Evolutionary conservation across 2,888 invertebrate species (phyloP).

Genomic region (Orchesellides sinensis): DNA sequence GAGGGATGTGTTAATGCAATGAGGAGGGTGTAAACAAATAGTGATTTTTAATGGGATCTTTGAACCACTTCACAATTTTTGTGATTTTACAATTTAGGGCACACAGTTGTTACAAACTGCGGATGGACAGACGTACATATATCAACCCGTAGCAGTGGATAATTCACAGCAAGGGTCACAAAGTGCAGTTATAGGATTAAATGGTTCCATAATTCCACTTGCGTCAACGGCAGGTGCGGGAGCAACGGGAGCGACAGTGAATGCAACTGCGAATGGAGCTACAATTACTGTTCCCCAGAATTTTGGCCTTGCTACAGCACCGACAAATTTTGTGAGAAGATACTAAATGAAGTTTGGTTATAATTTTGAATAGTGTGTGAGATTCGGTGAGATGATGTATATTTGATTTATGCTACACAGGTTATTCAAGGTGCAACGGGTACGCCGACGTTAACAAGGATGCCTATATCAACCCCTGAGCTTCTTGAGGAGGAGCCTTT

Average conservation of each 20-base stretch:
- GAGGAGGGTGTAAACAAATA: no score
- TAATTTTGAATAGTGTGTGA: no score
- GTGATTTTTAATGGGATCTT: no score
- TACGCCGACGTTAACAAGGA: conserved; percentile 77
- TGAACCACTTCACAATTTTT: no score
- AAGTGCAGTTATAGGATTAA: conserved; percentile 80
- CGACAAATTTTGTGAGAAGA: conserved; percentile 84
- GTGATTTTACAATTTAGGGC: conserved; percentile 78
- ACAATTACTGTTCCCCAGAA: conserved; percentile 78
- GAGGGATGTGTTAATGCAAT: no score
- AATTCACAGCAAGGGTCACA: conserved; percentile 79
- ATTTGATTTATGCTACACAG: conserved; percentile 76
- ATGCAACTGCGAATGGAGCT: conserved; percentile 75
- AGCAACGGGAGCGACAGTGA: conserved; percentile 76
- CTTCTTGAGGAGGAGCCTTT: conserved; percentile 94
- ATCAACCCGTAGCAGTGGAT: conserved; percentile 86
- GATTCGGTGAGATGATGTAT: conserved; percentile 80
- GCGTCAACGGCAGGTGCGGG: conserved; percentile 77
- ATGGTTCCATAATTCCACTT: conserved; percentile 87
- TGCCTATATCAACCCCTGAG: conserved; percentile 81
- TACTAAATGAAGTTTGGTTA: no score
- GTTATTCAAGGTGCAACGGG: conserved; percentile 81
- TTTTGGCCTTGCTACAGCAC: conserved; percentile 80
- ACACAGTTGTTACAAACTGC: conserved; percentile 93
- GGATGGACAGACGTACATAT: conserved; percentile 94